Conservation (phyloP, 1,140 invertebrate species). For the Neodiprion pinetum region DNA sequence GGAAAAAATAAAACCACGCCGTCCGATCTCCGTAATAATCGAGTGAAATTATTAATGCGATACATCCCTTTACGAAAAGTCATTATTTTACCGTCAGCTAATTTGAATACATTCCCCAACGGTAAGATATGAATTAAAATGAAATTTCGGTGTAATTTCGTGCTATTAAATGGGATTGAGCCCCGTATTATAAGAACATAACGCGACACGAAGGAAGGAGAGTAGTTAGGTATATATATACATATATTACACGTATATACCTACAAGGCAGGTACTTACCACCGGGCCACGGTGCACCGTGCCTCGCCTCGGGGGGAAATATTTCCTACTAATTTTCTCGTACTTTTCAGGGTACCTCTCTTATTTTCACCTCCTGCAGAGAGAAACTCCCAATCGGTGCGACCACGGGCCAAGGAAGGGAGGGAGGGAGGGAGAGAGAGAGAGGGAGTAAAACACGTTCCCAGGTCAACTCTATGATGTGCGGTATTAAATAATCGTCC, state of each 20-base stretch:
- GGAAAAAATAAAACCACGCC: slow-evolving; percentile 37
- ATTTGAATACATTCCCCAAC: slow-evolving; percentile 59
- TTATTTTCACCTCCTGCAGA: background rate
- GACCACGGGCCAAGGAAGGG: no score
- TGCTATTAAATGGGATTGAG: slow-evolving; percentile 59
- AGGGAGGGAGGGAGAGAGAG: no score
- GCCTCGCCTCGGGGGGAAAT: background rate
- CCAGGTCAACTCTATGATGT: slow-evolving; percentile 29
- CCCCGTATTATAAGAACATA: background rate
- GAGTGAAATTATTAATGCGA: slow-evolving; percentile 47
- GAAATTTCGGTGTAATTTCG: slow-evolving; percentile 61
- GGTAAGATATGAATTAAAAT: slow-evolving; percentile 58
- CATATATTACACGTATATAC: no score
- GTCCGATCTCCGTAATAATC: slow-evolving; percentile 61
- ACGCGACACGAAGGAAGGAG: no score
- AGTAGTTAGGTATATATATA: no score
- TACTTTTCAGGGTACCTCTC: background rate
- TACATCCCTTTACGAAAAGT: slow-evolving; percentile 32
- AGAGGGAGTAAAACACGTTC: slow-evolving; percentile 21
- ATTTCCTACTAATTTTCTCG: slow-evolving; percentile 1
- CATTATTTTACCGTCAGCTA: slow-evolving; percentile 53
- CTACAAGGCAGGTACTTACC: no score
- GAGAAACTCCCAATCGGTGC: background rate
- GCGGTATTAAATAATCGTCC: slow-evolving; percentile 58
- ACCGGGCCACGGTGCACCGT: no score